Conservation (phyloP, 2,888 invertebrate species). For the Zygaena filipendulae region DNA sequence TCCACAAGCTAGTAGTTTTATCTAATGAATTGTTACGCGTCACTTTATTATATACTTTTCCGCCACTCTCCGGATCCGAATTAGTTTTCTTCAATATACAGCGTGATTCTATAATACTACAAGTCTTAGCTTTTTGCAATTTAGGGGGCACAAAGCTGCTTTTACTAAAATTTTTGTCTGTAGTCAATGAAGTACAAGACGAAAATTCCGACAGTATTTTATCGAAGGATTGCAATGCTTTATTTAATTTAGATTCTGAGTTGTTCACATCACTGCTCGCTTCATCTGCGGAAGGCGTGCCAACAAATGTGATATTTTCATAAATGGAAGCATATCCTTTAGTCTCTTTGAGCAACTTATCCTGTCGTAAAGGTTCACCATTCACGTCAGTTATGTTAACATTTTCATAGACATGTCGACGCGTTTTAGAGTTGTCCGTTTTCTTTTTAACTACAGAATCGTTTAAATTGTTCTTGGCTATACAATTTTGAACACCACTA, state of each 20-base stretch:
- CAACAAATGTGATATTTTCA: conserved; percentile 57
- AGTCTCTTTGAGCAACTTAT: conserved; percentile 41
- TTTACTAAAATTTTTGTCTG: conserved; percentile 29
- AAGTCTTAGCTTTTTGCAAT: conserved; percentile 76
- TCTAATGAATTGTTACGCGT: conserved; percentile 58
- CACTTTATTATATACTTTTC: conserved; percentile 41
- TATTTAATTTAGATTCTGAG: conserved; percentile 46
- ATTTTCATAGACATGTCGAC: conserved; percentile 55
- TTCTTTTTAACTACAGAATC: conserved; percentile 36
- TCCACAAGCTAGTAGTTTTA: conserved; percentile 69
- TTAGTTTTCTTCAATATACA: conserved; percentile 72
- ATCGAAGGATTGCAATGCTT: conserved; percentile 60
- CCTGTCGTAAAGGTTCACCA: conserved; percentile 25
- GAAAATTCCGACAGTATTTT: conserved; percentile 57
- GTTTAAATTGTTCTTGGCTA: conserved; percentile 31
- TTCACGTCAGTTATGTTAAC: conserved; percentile 40
- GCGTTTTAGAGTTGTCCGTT: conserved; percentile 29
- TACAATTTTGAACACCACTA: conserved; percentile 50
- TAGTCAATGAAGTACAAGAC: conserved; percentile 30
- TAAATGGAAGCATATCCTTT: conserved; percentile 59
- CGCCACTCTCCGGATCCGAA: conserved; percentile 50
- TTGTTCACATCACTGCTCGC: conserved; percentile 19
- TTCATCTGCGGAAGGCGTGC: conserved; percentile 23
- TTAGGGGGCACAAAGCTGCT: conserved; percentile 57
- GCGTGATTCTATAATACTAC: conserved; percentile 75